Evolutionary conservation across 2,888 invertebrate genomes (phyloP), one percentile per base, ranked within the genome.

Genomic region (Chrysomela aeneicollis): DNA sequence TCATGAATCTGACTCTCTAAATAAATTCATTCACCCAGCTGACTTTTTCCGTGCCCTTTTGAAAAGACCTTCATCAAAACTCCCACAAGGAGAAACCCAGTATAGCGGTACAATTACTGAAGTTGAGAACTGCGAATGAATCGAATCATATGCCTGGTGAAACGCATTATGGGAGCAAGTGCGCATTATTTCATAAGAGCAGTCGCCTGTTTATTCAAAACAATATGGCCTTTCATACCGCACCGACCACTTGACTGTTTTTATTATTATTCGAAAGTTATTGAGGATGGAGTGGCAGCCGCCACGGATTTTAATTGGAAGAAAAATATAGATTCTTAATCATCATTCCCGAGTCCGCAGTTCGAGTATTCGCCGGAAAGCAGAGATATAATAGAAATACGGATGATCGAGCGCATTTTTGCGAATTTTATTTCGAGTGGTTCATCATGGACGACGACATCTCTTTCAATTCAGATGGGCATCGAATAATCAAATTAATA

Each of bases 151-250:
- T 77, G 79, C 78, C 77, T 73, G 76, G 74, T 76, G 74, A 74
- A 73, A 77, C 76, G 72, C 75, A 79, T 79, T 80, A 77, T 77
- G 70, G 71, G 67, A 61, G 72, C 77, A 78, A 81, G 80, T 79
- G 80, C 78, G 74, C 77, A 79, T 81, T 81, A 80, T 81, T 78
- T 77, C 71, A 74, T 75, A 77, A 78, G 79, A 77, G 79, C 79
- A 77, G 77, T 74, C 76, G 75, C 77, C 78, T 78, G 78, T 79
- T 78, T 78, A 73, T 73, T 73, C 69, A 69, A 73, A 77, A 79
- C 79, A 79, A 79, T 79, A 73, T 67, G 68, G 73, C 74, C 77
- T 78, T 79, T 79, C 75, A 78, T 78, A 67, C 71, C 63, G 55
- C 70, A 71, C 75, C 73, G 76, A 70, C 76, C 77, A 73, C 78